These are phyloP conservation scores for Helleia helle DNA, from an alignment of 2,888 invertebrate species.

Conservation along the genomic window DNA sequence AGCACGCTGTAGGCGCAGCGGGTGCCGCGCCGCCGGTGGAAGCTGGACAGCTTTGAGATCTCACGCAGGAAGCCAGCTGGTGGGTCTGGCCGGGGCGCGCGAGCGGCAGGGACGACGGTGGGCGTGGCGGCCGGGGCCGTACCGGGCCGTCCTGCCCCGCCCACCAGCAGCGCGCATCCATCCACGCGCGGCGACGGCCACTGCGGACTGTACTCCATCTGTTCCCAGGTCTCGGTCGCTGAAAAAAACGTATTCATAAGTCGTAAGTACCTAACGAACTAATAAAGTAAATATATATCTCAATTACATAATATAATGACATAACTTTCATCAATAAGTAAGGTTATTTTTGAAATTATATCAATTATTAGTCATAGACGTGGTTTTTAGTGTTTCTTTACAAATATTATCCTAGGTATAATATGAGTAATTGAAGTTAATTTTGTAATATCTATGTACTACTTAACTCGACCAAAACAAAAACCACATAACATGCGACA, in stretches of 20 bases:
- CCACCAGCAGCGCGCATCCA: slow-evolving; percentile 78
- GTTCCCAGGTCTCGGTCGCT: slow-evolving; percentile 86
- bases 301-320: too few species aligned
- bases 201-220: slow-evolving; percentile 75
- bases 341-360: too few species aligned
- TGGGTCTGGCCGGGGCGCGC: slow-evolving; percentile 41
- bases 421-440: too few species aligned
- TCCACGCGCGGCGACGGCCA: slow-evolving; percentile 81
- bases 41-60: slow-evolving; percentile 80
- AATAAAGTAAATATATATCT: too few species aligned
- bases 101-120: slow-evolving; percentile 24
- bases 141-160: slow-evolving; percentile 65
- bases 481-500: too few species aligned
- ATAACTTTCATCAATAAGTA: too few species aligned
- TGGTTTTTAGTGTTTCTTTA: too few species aligned
- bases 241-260: slow-evolving; percentile 16
- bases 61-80: slow-evolving; percentile 75
- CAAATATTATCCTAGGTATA: too few species aligned
- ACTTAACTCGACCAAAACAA: too few species aligned
- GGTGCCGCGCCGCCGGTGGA: slow-evolving; percentile 78
- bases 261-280: too few species aligned
- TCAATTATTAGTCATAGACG: too few species aligned
- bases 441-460: too few species aligned
- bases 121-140: slow-evolving; percentile 25
- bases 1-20: slow-evolving; percentile 83